A percentile compares a stretch with the other conserved stretches of the same genome.
Conservation (phyloP, 2,113 vertebrate species). For the Platycercus adscitus region DNA sequence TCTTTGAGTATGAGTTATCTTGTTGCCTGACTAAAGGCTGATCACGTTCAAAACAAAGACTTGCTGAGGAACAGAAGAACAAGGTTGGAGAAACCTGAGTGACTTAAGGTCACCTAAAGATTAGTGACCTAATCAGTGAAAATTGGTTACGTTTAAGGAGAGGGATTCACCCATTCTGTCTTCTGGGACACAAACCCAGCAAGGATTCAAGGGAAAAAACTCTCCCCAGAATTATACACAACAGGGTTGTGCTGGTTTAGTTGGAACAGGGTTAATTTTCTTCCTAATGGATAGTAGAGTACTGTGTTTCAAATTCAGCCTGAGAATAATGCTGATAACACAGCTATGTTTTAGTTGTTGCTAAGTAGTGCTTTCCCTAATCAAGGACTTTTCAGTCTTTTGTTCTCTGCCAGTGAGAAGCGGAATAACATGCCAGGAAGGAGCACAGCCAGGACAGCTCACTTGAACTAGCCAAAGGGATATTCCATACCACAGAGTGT, state of each 20-base stretch:
- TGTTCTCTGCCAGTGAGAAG: not conserved
- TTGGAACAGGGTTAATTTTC: not conserved
- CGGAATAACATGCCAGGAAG: not conserved
- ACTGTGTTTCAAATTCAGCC: not conserved
- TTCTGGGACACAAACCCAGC: not conserved
- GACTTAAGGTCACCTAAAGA: not conserved
- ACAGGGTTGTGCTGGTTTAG: not conserved
- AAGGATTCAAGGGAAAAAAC: not conserved
- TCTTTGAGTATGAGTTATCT: not conserved
- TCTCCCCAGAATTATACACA: not conserved
- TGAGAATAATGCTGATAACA: not conserved
- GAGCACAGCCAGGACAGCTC: not conserved
- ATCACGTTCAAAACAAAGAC: not conserved
- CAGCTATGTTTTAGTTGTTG: not conserved
- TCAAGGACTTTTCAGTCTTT: not conserved
- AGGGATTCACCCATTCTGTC: not conserved
- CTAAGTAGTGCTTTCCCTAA: not conserved
- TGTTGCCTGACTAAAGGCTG: not conserved
- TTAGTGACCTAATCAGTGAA: not conserved
- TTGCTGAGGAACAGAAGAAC: not conserved
- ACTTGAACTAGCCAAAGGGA: not conserved
- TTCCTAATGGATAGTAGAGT: not conserved
- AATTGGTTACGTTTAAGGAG: not conserved
- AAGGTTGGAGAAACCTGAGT: not conserved
- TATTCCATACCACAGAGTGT: not conserved